A percentile compares a stretch with the other conserved stretches of the same genome.
These are phyloP conservation scores for Clanis bilineata DNA, from an alignment of 2,888 invertebrate species.

Conservation along the genomic window DNA sequence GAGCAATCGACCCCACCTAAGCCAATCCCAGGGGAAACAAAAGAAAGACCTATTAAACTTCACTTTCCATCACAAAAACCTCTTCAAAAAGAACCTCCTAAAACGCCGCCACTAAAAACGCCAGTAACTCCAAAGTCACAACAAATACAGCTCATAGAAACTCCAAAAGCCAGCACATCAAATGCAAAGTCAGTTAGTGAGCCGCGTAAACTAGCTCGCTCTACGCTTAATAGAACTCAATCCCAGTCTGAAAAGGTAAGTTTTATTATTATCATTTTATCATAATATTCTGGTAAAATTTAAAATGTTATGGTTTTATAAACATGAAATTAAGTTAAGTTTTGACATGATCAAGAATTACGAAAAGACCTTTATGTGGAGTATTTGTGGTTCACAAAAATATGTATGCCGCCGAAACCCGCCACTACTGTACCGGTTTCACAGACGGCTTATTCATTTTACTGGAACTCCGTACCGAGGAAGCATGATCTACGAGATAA, in stretches of 20 bases:
- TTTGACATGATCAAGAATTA: too few species aligned
- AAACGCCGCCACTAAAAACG: constrained; percentile 41
- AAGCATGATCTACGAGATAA: neutral
- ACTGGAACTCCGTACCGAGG: neutral
- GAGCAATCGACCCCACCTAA: constrained; percentile 43
- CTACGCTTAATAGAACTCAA: constrained; percentile 47
- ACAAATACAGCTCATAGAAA: constrained; percentile 43
- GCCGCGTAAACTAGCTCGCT: constrained; percentile 52
- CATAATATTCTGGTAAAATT: too few species aligned
- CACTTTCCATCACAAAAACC: constrained; percentile 43
- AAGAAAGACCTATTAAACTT: constrained; percentile 43
- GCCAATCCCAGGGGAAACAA: constrained; percentile 41
- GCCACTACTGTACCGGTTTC: too few species aligned
- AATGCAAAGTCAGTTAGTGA: constrained; percentile 47
- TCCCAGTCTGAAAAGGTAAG: constrained; percentile 63
- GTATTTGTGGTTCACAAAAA: neutral
- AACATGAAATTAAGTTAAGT: too few species aligned
- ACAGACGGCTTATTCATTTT: too few species aligned
- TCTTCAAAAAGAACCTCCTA: constrained; percentile 49
- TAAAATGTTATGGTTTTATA: too few species aligned
- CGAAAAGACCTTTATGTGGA: too few species aligned
- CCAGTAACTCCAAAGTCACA: constrained; percentile 34
- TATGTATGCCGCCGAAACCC: neutral
- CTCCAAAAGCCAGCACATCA: constrained; percentile 60
- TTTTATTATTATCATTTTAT: neutral